Evolutionary conservation across 2,797 vertebrate genomes (phyloP).

Genomic region (Anas bernieri): DNA sequence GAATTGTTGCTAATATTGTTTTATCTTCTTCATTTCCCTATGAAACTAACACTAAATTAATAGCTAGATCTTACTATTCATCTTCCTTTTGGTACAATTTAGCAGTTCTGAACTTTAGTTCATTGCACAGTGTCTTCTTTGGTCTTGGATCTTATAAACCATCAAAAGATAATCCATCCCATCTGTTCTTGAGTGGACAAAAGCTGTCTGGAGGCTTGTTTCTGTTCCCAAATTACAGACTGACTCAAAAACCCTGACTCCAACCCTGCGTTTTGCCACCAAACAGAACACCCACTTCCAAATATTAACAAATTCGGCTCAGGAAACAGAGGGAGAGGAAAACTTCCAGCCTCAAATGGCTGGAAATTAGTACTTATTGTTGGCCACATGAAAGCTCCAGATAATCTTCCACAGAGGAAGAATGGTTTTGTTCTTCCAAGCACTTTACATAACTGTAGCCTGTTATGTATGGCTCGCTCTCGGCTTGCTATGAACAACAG

Average conservation of each 20-base stretch:
- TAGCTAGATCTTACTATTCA: background rate
- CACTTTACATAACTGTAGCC: too few relatives aligned
- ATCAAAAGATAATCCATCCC: background rate
- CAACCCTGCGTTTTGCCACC: background rate
- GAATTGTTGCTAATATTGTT: background rate
- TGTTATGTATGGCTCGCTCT: background rate
- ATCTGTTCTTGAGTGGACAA: slow-evolving; percentile 23
- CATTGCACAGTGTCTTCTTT: background rate
- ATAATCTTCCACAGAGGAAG: background rate
- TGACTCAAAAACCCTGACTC: background rate
- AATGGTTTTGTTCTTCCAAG: background rate
- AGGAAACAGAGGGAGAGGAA: background rate
- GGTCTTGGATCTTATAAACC: background rate
- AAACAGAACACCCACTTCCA: slow-evolving; percentile 2
- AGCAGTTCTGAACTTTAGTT: background rate
- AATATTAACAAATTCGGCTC: background rate
- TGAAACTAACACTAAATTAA: background rate
- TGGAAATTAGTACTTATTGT: background rate
- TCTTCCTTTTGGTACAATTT: background rate
- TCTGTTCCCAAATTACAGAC: background rate
- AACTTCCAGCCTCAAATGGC: background rate
- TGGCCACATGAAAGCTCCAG: background rate
- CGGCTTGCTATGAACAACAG: background rate
- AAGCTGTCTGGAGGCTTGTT: slow-evolving; percentile 5
- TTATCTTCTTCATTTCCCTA: background rate